phyloP scores from a whole-genome alignment of 2,888 invertebrate genomes.

The Calliphora vomitoria region DNA sequence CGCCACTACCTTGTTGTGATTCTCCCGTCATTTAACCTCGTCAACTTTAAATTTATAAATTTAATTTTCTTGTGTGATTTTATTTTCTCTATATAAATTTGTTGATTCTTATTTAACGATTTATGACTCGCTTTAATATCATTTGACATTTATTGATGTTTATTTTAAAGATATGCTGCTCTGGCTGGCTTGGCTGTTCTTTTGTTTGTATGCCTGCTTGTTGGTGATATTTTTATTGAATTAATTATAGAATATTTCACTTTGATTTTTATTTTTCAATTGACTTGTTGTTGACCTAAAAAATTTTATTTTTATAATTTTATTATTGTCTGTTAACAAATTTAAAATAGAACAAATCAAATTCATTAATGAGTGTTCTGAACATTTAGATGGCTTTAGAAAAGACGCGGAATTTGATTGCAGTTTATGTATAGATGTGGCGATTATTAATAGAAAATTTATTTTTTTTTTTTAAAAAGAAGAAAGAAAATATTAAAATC shows the following conservation, averaged over 20 bases:
- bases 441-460: too few species aligned
- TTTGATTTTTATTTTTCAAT: slow-evolving; percentile 36
- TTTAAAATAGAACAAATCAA: slow-evolving; percentile 19
- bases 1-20: slow-evolving; percentile 32
- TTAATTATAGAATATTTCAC: slow-evolving; percentile 49
- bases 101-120: slow-evolving; percentile 75
- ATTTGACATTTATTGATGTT: slow-evolving; percentile 81
- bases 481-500: too few species aligned
- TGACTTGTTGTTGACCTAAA: slow-evolving; percentile 59
- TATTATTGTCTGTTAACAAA: slow-evolving; percentile 24
- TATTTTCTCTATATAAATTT: background rate
- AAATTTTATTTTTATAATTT: slow-evolving; percentile 27
- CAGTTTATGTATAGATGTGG: background rate
- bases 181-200: background rate
- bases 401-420: background rate
- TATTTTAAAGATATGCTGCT: slow-evolving; percentile 63
- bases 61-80: slow-evolving; percentile 31
- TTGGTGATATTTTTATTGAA: slow-evolving; percentile 46
- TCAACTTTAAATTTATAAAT: slow-evolving; percentile 45
- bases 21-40: slow-evolving; percentile 43
- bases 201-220: background rate
- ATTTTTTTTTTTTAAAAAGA: too few species aligned
- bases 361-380: background rate
- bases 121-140: slow-evolving; percentile 77
- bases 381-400: too few species aligned